These are phyloP conservation scores for Cyanoramphus novaezelandiae DNA, from an alignment of 2,113 vertebrate species.

Conservation along the genomic window DNA sequence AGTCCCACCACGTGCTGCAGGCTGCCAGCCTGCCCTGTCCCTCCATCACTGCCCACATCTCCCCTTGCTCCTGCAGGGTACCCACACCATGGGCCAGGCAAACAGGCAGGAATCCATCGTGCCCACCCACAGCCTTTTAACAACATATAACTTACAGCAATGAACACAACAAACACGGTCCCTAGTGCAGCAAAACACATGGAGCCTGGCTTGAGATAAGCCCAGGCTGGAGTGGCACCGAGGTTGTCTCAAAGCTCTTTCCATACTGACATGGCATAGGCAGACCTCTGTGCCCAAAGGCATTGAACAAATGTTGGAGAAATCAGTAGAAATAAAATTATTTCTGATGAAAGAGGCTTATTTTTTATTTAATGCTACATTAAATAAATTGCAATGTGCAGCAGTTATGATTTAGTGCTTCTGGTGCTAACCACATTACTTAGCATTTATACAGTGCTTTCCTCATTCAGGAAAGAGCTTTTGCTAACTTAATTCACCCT, in stretches of 20 bases:
- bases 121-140: neutral
- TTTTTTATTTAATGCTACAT: neutral
- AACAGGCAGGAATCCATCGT: neutral
- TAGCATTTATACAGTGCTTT: slow-evolving; percentile 9
- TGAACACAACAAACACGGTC: neutral
- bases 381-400: neutral
- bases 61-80: neutral
- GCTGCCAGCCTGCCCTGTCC: neutral
- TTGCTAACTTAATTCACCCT: slow-evolving; percentile 12
- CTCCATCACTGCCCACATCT: neutral
- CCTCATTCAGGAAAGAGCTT: neutral
- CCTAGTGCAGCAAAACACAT: neutral
- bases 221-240: neutral
- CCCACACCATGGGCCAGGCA: neutral
- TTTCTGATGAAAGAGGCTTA: neutral
- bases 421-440: neutral
- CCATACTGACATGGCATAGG: neutral
- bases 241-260: neutral
- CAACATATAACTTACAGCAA: neutral
- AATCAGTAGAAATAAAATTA: neutral
- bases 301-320: neutral
- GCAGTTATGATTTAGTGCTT: slow-evolving; percentile 14
- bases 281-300: neutral
- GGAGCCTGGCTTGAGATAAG: neutral
- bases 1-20: neutral